Percentiles rank a stretch among this genome's conserved stretches.
Conservation (phyloP, 2,888 invertebrate species). For the Adela reaumurella region DNA sequence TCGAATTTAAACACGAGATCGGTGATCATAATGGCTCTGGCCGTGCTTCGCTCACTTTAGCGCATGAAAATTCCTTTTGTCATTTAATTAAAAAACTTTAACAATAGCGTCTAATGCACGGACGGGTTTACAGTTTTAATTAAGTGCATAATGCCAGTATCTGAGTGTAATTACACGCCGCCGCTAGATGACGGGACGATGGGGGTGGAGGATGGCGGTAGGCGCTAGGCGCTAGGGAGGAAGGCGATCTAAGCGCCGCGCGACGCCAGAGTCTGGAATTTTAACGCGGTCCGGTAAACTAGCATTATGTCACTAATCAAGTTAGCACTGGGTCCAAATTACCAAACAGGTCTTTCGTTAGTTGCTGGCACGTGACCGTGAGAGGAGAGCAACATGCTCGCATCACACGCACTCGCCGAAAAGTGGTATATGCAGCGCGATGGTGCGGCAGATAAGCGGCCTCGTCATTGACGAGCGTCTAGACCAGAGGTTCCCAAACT, state of each 20-base stretch:
- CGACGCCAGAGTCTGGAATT: conserved; percentile 24
- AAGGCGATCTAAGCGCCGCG: conserved; percentile 6
- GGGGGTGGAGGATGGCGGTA: background rate
- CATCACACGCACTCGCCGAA: too few relatives aligned
- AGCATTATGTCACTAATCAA: conserved; percentile 28
- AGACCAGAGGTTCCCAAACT: too few relatives aligned
- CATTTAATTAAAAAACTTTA: conserved; percentile 20
- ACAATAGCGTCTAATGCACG: conserved; percentile 17
- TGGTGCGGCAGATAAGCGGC: too few relatives aligned
- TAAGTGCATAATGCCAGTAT: conserved; percentile 33
- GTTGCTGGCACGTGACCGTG: too few relatives aligned
- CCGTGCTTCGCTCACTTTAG: conserved; percentile 1
- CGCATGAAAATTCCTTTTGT: conserved; percentile 14
- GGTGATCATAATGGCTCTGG: too few relatives aligned
- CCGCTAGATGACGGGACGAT: conserved; percentile 1
- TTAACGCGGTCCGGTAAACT: conserved; percentile 33
- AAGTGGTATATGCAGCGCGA: too few relatives aligned
- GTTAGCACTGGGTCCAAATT: too few relatives aligned
- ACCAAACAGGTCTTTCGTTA: too few relatives aligned
- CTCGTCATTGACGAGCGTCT: too few relatives aligned
- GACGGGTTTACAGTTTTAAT: conserved; percentile 18
- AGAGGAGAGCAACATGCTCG: too few relatives aligned
- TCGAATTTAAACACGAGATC: too few relatives aligned
- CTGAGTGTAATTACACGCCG: conserved; percentile 35
- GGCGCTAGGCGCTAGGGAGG: too few relatives aligned